phyloP scores from a whole-genome alignment of 2,113 vertebrate species.

The Marcusenius ussheri region DNA sequence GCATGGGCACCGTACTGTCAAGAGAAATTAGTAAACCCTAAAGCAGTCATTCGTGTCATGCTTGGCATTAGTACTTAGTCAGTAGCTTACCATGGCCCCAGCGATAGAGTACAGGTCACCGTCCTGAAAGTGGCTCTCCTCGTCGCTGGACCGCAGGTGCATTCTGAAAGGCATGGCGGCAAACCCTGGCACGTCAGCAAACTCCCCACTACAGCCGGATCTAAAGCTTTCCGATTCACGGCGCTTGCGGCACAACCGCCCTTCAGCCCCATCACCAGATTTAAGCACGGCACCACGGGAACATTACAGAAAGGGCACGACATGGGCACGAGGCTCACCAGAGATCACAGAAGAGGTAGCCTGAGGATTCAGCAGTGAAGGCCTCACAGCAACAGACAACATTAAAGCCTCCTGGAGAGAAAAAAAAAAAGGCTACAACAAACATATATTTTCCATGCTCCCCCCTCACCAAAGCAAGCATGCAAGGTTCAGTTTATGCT shows the following conservation, averaged over 20 bases:
- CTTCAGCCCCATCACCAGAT: neutral
- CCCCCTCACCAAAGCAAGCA: neutral
- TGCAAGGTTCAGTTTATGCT: neutral
- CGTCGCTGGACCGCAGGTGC: slow-evolving; percentile 27
- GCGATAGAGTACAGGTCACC: slow-evolving; percentile 52
- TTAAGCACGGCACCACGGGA: neutral
- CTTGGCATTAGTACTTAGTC: neutral
- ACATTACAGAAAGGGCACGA: neutral
- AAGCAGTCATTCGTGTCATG: neutral
- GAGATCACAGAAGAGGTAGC: slow-evolving; percentile 27
- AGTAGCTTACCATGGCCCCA: slow-evolving; percentile 56
- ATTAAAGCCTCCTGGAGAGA: slow-evolving; percentile 52
- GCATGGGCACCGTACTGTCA: neutral
- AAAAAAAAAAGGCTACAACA: slow-evolving; percentile 22
- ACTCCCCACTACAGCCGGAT: neutral
- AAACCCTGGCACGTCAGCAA: neutral
- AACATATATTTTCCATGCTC: neutral
- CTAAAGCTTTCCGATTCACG: neutral
- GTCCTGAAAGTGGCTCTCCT: slow-evolving; percentile 33
- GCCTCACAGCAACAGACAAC: slow-evolving; percentile 44
- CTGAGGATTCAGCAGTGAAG: slow-evolving; percentile 32
- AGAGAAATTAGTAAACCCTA: neutral
- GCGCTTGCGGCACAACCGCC: neutral
- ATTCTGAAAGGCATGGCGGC: slow-evolving; percentile 29
- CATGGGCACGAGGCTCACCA: slow-evolving; percentile 37